Percentiles rank a stretch among this genome's conserved stretches.
phyloP scores from a whole-genome alignment of 2,113 vertebrate species.

The Entelurus aequoreus region DNA sequence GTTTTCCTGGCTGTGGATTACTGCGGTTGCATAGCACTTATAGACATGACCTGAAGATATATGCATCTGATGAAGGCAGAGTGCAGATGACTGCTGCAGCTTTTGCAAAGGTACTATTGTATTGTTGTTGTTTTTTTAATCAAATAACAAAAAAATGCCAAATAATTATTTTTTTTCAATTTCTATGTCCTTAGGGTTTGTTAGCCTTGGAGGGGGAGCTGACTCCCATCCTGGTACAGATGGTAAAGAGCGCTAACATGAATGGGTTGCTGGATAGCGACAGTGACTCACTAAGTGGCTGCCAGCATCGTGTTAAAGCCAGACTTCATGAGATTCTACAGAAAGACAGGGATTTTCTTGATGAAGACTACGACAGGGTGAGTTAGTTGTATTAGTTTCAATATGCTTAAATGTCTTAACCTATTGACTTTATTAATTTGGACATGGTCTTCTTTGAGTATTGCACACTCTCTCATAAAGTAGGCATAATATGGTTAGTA shows the following conservation, averaged over 20 bases:
- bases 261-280: conserved; percentile 96
- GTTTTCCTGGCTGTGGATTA: conserved; percentile 93
- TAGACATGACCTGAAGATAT: conserved; percentile 97
- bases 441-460: too few relatives aligned
- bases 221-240: conserved; percentile 97
- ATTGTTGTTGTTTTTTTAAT: too few relatives aligned
- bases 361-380: conserved; percentile 90
- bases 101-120: conserved; percentile 85
- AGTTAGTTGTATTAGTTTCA: background rate
- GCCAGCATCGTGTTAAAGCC: conserved; percentile 93
- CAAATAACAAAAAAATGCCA: too few relatives aligned
- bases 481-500: too few relatives aligned
- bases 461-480: too few relatives aligned
- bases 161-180: background rate
- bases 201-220: conserved; percentile 94
- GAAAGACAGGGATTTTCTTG: conserved; percentile 81
- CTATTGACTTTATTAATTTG: too few relatives aligned
- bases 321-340: conserved; percentile 92
- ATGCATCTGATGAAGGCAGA: conserved; percentile 93
- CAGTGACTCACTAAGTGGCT: conserved; percentile 90
- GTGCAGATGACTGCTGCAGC: conserved; percentile 99
- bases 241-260: conserved; percentile 99
- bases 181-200: conserved; percentile 76
- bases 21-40: conserved; percentile 96
- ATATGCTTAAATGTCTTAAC: too few relatives aligned